A percentile compares a stretch with the other conserved stretches of the same genome.
Evolutionary conservation across 2,113 vertebrate species (phyloP).

Genomic region (Tupaia tana): DNA sequence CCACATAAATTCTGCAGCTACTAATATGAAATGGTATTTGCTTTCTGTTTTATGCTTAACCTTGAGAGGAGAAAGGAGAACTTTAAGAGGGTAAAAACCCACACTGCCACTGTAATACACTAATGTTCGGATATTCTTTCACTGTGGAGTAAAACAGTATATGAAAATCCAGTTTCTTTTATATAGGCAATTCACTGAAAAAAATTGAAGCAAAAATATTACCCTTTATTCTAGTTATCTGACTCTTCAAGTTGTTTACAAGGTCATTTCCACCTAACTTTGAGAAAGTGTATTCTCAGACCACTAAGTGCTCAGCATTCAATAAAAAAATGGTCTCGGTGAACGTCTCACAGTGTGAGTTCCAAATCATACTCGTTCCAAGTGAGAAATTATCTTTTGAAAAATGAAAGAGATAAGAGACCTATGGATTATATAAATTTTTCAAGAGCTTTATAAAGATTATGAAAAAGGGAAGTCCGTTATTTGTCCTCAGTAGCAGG

Average conservation of each 20-base stretch:
- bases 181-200: neutral
- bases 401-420: neutral
- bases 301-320: slow-evolving; percentile 73
- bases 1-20: neutral
- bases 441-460: slow-evolving; percentile 40
- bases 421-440: neutral
- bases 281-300: slow-evolving; percentile 78
- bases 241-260: slow-evolving; percentile 35
- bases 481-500: neutral
- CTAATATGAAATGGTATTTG: neutral
- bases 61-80: neutral
- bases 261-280: slow-evolving; percentile 75
- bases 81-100: neutral
- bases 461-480: neutral
- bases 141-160: neutral
- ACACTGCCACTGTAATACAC: neutral
- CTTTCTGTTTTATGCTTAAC: neutral
- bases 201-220: neutral
- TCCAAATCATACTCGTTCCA: slow-evolving; percentile 2
- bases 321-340: slow-evolving; percentile 76
- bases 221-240: neutral
- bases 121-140: too few relatives aligned
- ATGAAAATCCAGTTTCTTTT: neutral
- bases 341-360: slow-evolving; percentile 74
- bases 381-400: slow-evolving; percentile 58